Percentiles rank a stretch among this genome's conserved stretches.
phyloP scores from a whole-genome alignment of 2,113 vertebrate genomes.

The Sceloporus tristichus region DNA sequence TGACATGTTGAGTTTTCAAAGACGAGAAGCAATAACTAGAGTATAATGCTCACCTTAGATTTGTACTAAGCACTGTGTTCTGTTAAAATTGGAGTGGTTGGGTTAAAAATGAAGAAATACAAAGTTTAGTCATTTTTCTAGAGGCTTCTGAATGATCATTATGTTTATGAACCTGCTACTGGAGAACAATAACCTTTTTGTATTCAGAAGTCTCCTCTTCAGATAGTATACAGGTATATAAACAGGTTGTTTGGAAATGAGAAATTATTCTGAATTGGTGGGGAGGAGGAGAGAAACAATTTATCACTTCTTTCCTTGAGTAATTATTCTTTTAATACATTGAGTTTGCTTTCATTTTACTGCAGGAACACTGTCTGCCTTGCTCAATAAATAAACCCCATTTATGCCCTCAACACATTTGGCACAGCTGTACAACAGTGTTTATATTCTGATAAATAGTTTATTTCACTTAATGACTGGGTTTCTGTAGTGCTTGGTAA shows the following conservation, averaged over 20 bases:
- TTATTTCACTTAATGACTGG: slow-evolving; percentile 37
- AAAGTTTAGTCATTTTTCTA: neutral
- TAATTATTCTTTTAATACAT: slow-evolving; percentile 17
- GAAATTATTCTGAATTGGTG: neutral
- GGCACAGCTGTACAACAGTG: slow-evolving; percentile 29
- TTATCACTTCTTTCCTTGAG: slow-evolving; percentile 1
- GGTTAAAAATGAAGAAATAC: neutral
- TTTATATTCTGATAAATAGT: slow-evolving; percentile 24
- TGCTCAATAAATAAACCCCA: neutral
- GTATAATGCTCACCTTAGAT: neutral
- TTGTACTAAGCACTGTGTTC: neutral
- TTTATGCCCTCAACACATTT: slow-evolving; percentile 26
- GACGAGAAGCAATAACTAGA: neutral
- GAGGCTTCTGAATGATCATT: too few relatives aligned
- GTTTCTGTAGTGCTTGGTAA: slow-evolving; percentile 27
- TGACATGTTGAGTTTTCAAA: too few relatives aligned
- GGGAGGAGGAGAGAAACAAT: neutral
- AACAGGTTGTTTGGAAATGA: neutral
- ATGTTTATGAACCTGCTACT: neutral
- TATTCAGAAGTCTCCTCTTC: neutral
- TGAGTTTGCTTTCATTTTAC: neutral
- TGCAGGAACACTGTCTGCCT: neutral
- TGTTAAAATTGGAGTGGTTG: neutral
- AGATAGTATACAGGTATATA: neutral
- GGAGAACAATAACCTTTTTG: neutral